Percentiles rank a stretch among this genome's conserved stretches.
Conservation (phyloP, 2,888 invertebrate genomes). For the Linhomoeus sp. region DNA sequence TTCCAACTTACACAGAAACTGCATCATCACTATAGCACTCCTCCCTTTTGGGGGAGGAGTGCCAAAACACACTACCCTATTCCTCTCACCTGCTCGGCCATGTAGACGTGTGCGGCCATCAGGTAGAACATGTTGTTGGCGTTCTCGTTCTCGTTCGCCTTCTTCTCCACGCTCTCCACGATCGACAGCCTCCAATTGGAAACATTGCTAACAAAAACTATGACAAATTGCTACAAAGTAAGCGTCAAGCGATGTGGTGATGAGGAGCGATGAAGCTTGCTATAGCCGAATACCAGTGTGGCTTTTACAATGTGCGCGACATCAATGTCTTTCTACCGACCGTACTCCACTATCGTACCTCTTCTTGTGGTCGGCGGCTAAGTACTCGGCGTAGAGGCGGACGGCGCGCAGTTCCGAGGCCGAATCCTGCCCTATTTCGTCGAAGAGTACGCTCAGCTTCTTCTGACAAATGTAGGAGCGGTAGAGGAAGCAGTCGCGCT, state of each 20-base stretch:
- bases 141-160: constrained; percentile 36
- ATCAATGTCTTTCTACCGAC: too few species aligned
- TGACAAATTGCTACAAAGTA: too few species aligned
- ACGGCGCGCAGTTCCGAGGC: constrained; percentile 58
- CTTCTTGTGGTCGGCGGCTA: constrained; percentile 46
- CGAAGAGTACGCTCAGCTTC: constrained; percentile 67
- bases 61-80: too few species aligned
- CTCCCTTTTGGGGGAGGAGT: too few species aligned
- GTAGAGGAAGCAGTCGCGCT: constrained; percentile 64
- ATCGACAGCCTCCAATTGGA: constrained; percentile 31
- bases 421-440: constrained; percentile 55
- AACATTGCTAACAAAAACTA: too few species aligned
- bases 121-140: constrained; percentile 41
- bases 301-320: too few species aligned
- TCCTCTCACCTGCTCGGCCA: constrained; percentile 46
- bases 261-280: too few species aligned
- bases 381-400: constrained; percentile 64
- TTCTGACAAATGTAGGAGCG: constrained; percentile 74
- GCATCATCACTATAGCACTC: too few species aligned
- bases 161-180: constrained; percentile 52
- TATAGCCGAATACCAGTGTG: too few species aligned
- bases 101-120: constrained; percentile 71
- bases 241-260: too few species aligned
- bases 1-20: too few species aligned
- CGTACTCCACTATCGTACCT: too few species aligned